Evolutionary conservation across 2,797 vertebrate genomes (phyloP).

Genomic region (Fringilla coelebs): DNA sequence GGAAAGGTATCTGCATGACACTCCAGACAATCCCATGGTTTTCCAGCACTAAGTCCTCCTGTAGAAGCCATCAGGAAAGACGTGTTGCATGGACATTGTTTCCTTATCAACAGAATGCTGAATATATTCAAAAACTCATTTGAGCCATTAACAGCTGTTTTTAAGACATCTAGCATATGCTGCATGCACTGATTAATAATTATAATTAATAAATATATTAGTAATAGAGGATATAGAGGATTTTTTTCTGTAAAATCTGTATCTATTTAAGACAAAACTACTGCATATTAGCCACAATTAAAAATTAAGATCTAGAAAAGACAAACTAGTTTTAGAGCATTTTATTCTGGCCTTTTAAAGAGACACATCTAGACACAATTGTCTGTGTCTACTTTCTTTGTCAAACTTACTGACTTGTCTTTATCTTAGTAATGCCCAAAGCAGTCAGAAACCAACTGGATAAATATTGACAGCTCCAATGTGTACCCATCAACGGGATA

Average conservation of each 20-base stretch:
- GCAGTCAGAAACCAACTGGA: not conserved
- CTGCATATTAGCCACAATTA: not conserved
- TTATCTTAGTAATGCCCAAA: not conserved
- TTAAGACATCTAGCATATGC: not conserved
- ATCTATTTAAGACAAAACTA: not conserved
- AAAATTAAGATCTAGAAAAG: not conserved
- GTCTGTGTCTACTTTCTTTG: not conserved
- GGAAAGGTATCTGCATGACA: not conserved
- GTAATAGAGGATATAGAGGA: not conserved
- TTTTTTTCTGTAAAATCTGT: not conserved
- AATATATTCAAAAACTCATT: not conserved
- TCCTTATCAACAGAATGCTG: not conserved
- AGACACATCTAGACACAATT: not conserved
- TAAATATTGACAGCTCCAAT: not conserved
- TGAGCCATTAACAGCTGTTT: not conserved
- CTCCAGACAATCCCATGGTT: not conserved
- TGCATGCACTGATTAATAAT: not conserved
- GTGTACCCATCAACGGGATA: not conserved
- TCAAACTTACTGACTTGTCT: not conserved
- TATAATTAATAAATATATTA: not conserved
- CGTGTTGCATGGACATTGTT: not conserved
- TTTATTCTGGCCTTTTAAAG: not conserved
- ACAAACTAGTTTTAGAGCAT: not conserved
- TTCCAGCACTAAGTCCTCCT: not conserved
- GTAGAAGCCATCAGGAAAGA: not conserved